Evolutionary conservation across 2,888 invertebrate genomes (phyloP).

Genomic region (Nomada ferruginata): DNA sequence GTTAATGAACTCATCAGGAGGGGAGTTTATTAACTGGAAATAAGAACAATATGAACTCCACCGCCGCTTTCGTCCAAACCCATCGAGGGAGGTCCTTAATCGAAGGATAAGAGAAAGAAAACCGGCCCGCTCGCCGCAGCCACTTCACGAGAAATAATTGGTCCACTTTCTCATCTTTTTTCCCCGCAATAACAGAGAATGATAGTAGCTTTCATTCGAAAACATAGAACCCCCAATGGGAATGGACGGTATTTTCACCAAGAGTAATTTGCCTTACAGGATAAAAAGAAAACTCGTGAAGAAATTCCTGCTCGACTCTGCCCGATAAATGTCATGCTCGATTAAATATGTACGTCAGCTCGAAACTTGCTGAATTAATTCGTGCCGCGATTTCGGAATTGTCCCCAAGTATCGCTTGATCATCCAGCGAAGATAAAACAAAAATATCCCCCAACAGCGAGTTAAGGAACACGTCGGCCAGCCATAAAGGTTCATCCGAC

Average conservation of each 20-base stretch:
- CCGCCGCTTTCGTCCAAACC: slow-evolving; percentile 17
- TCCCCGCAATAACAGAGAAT: slow-evolving; percentile 33
- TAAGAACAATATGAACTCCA: slow-evolving; percentile 58
- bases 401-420: too few relatives aligned
- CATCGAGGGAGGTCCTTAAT: slow-evolving; percentile 54
- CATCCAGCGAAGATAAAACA: too few relatives aligned
- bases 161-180: slow-evolving; percentile 49
- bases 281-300: slow-evolving; percentile 5
- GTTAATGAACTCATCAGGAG: slow-evolving; percentile 60
- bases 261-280: slow-evolving; percentile 36
- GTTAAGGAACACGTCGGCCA: slow-evolving; percentile 4
- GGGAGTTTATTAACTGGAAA: slow-evolving; percentile 66
- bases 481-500: background rate
- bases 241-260: slow-evolving; percentile 1
- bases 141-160: slow-evolving; percentile 68
- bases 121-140: slow-evolving; percentile 39
- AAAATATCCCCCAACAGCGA: background rate
- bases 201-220: slow-evolving; percentile 32
- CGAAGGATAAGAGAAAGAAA: slow-evolving; percentile 47
- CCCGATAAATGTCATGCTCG: background rate
- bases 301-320: background rate
- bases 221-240: slow-evolving; percentile 25
- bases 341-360: slow-evolving; percentile 9
- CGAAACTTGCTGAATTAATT: background rate
- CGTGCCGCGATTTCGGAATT: too few relatives aligned